Evolutionary conservation across 2,113 vertebrate genomes (phyloP), one percentile per base, ranked within the genome.

Genomic region (Thymallus thymallus): DNA sequence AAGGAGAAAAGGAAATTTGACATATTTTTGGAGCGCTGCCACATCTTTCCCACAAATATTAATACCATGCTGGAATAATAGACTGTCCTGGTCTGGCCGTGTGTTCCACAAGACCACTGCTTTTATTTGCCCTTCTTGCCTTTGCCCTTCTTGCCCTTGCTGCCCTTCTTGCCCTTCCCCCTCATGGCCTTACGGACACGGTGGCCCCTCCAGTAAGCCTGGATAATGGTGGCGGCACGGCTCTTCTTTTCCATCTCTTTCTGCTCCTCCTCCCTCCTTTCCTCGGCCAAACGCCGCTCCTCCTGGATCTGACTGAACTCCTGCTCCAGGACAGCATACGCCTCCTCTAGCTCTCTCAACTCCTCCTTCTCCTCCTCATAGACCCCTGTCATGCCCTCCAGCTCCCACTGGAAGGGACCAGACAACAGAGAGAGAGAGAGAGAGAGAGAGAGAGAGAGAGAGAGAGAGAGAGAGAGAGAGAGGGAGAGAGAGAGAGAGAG

Each of bases 181-280:
- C 72, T 92, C 71, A 95, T 85, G 81, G 90, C 22, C 66, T 90
- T 92, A n/a, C 96, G 93, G 32, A 94, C 91, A 69, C 90, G 72
- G 87, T 91, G 94, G 62, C 95, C 96, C 88, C 92, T 97, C 95
- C 95, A 96, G 80, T 90, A 75, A 20, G 95, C 91, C 84, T 98
- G 97, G 87, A 94, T 93, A 16, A 90, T 4, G 0, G 87, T 85
- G 67, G 94, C 93, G 0, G 94, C 95, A 1, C 56, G 75, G 12
- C 84, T 91, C 92, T 90, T 94, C 56, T 74, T 64, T 75, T 84
- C 64, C 73, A 92, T 62, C 62, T 94, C 90, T 73, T 55, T 87
- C 78, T 91, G 82, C 0, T 90, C 93, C 69, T 90, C 79, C 72
- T 88, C 69, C 55, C 79, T 82, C 79, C 87, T 90, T 79, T 93